Conservation (phyloP, 2,888 invertebrate genomes). For the Quadroppia sp. region DNA sequence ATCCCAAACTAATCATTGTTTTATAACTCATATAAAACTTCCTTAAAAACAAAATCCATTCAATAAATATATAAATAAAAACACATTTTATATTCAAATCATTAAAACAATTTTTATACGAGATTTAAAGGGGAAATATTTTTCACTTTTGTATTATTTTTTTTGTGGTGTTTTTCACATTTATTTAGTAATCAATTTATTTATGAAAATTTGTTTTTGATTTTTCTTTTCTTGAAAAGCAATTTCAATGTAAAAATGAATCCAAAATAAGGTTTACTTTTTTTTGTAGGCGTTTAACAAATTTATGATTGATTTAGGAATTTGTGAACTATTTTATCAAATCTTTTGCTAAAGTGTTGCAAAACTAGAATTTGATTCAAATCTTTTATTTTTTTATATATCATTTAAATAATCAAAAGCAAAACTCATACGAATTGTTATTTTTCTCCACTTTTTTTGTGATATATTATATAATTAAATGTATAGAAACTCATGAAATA, state of each 20-base stretch:
- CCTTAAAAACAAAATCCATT: too few species aligned
- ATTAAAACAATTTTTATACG: too few species aligned
- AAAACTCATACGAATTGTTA: not conserved
- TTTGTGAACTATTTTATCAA: not conserved
- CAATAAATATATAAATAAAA: too few species aligned
- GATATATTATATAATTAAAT: not conserved
- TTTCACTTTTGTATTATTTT: too few species aligned
- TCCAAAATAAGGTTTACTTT: not conserved
- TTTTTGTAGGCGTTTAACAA: not conserved
- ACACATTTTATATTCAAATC: too few species aligned
- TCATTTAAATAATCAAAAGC: not conserved
- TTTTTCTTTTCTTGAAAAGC: not conserved
- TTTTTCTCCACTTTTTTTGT: not conserved
- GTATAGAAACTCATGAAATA: not conserved
- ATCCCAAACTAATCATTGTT: too few species aligned
- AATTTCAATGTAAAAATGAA: not conserved
- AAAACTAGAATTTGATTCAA: not conserved
- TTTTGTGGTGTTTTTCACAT: too few species aligned
- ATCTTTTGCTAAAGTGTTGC: not conserved
- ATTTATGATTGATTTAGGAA: not conserved
- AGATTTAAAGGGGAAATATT: too few species aligned
- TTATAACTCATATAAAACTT: too few species aligned
- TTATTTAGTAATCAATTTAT: not conserved
- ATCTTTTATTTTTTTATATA: not conserved
- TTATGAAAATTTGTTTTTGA: not conserved